Evolutionary conservation across 2,888 invertebrate species (phyloP), one percentile per base, ranked within the genome.

Genomic region (Anagyrus pseudococci): DNA sequence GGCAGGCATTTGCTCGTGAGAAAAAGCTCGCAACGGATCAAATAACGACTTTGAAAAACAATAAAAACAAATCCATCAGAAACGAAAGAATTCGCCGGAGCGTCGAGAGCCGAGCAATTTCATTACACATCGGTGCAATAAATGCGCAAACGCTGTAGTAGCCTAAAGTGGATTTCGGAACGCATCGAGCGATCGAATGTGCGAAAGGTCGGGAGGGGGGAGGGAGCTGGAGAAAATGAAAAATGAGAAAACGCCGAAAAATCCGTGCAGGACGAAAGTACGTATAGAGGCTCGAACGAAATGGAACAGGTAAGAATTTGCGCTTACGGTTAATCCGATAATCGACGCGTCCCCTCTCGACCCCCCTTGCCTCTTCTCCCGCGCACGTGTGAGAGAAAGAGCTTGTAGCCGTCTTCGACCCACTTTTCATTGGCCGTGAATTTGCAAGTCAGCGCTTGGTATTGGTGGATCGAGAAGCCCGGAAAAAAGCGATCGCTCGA

Each of bases 341-440:
- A 64, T 64, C 59, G 55, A 46, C 25, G 22, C 46, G 15, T 4
- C 47, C 29, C n/a, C n/a, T 4, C 15, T 26, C 46, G 15, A 4
- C 47, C 29, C n/a, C n/a, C 15, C 15, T 6, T 41, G 41, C 41
- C 41, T 4, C 41, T n/a, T 41, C n/a, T 17, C 41, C 8, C 17
- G 4, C 41, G 17, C 17, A 8, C 23, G 20, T 7, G 10, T 29
- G 29, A n/a, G n/a, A n/a, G n/a, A n/a, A n/a, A 7, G 43, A 17
- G 19, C 43, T 10, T 37, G 19, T 47, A 57, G 41, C 41, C 52
- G 55, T 56, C 56, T 60, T 40, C 53, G 60, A 60, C 48, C 53
- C 40, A 57, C 53, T 60, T 64, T 59, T 49, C 10, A 22, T 53
- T 64, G 54, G 43, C 54, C 53, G 49, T 60, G 54, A 61, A 57